Evolutionary conservation across 2,888 invertebrate species (phyloP).

Genomic region (Timema podura): DNA sequence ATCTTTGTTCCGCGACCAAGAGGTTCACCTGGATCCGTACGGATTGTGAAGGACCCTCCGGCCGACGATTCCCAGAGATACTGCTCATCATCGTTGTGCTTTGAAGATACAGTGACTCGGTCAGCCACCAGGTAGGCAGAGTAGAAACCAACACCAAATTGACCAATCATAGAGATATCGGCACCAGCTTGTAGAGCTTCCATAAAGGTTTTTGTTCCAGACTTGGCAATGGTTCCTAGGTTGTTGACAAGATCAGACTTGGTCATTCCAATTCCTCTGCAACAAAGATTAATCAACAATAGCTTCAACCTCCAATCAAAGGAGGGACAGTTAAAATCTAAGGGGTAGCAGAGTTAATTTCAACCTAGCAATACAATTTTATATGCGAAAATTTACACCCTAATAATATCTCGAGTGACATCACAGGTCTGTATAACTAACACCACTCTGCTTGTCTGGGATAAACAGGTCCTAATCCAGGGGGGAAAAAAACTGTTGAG

Average conservation of each 20-base stretch:
- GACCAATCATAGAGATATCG: slow-evolving; percentile 99
- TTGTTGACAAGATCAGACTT: slow-evolving; percentile 99
- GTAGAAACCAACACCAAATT: slow-evolving; percentile 99
- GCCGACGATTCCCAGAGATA: slow-evolving; percentile 98
- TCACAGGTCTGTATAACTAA: no score
- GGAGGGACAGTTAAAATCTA: no score
- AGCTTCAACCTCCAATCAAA: no score
- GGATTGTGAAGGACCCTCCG: slow-evolving; percentile 95
- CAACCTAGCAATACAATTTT: no score
- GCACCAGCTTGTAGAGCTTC: slow-evolving; percentile 98
- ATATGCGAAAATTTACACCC: no score
- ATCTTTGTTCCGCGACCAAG: slow-evolving; percentile 94
- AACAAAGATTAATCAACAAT: slow-evolving; percentile 9
- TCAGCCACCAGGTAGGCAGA: slow-evolving; percentile 97
- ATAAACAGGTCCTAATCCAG: no score
- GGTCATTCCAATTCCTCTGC: slow-evolving; percentile 94
- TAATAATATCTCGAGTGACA: no score
- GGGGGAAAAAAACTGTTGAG: no score
- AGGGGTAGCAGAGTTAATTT: no score
- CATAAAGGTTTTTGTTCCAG: slow-evolving; percentile 99
- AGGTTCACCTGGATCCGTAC: slow-evolving; percentile 70
- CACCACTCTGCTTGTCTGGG: no score
- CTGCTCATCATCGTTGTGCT: slow-evolving; percentile 97
- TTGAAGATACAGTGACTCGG: slow-evolving; percentile 86
- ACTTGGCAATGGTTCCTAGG: slow-evolving; percentile 97